Base-by-base conservation (phyloP, 2,888 invertebrate genomes). In the Lutraria lutraria region DNA sequence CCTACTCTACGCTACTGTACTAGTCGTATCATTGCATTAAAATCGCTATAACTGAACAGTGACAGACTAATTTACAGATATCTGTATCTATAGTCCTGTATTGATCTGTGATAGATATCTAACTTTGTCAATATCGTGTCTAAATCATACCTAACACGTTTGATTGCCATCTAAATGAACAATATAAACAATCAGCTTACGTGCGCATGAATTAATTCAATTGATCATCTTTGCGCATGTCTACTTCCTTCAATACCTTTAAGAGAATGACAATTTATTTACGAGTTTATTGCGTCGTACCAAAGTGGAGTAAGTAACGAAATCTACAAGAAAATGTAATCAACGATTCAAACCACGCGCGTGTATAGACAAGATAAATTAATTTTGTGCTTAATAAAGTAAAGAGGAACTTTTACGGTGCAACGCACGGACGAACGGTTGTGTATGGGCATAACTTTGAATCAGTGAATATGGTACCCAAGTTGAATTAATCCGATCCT, bases 91-190 rank as follows among this genome's bases (percentile, higher is more conserved):
- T 81, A n/a, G 34, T 52, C 29, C 63, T 83, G 86, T 85, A 82
- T 83, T 60, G 83, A 86, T 84, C 89, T 25, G 6, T 10, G 63
- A 60, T 88, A 80, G 31, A 16, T 16, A 76, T 76, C 76, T 76
- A 76, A 76, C 29, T 19, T 16, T 15, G 76, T 34, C 76, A 76
- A 76, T 76, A 76, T 76, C 76, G 31, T 34, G 34, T 31, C 3
- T 19, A 34, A 83, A 87, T 83, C 85, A 54, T 87, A 54, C 82
- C 79, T 89, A 87, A 88, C 91, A 91, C 89, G n/a, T 89, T 89
- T 60, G 91, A 89, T 91, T 89, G 21, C 29, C 79, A 88, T 88
- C 83, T 52, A 83, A 13, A 25, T 60, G 25, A 76, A 25, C 31
- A 76, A 76, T 31, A 76, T 16, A 34, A 31, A 76, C 76, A 76